These are phyloP conservation scores for Emberiza fucata DNA, from an alignment of 2,113 vertebrate species.

Conservation along the genomic window DNA sequence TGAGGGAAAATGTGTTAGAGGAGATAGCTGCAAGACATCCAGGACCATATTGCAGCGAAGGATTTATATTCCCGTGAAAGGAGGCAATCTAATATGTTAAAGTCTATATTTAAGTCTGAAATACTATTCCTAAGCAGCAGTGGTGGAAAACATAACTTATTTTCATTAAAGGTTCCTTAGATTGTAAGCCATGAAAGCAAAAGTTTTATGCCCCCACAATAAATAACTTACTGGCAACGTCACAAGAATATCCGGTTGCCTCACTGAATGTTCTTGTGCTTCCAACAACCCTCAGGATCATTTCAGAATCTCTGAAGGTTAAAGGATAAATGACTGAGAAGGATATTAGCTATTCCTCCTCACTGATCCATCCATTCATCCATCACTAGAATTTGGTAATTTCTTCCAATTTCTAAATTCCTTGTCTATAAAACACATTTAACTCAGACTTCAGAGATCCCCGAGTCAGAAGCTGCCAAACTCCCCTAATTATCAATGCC, in stretches of 20 bases:
- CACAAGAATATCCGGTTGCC: neutral
- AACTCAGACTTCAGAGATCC: neutral
- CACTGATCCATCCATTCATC: neutral
- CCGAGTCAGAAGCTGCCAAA: neutral
- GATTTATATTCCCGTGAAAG: conserved; percentile 56
- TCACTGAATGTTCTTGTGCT: neutral
- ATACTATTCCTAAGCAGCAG: conserved; percentile 47
- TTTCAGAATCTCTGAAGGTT: neutral
- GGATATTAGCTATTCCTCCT: neutral
- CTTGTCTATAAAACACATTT: neutral
- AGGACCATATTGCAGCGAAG: conserved; percentile 52
- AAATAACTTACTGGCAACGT: neutral
- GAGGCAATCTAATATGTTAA: conserved; percentile 45
- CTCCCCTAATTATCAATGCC: conserved; percentile 3
- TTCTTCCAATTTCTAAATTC: neutral
- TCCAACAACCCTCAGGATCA: neutral
- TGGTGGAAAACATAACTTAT: conserved; percentile 34
- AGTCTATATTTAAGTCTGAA: conserved; percentile 48
- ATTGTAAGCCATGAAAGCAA: conserved; percentile 19
- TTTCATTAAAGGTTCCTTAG: conserved; percentile 43
- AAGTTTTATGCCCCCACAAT: conserved; percentile 10
- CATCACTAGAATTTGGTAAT: neutral
- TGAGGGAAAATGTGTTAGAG: conserved; percentile 53
- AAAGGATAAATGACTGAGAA: neutral
- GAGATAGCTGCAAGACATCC: conserved; percentile 64